Conservation (phyloP, 2,797 vertebrate genomes). For the Peromyscus nudipes region DNA sequence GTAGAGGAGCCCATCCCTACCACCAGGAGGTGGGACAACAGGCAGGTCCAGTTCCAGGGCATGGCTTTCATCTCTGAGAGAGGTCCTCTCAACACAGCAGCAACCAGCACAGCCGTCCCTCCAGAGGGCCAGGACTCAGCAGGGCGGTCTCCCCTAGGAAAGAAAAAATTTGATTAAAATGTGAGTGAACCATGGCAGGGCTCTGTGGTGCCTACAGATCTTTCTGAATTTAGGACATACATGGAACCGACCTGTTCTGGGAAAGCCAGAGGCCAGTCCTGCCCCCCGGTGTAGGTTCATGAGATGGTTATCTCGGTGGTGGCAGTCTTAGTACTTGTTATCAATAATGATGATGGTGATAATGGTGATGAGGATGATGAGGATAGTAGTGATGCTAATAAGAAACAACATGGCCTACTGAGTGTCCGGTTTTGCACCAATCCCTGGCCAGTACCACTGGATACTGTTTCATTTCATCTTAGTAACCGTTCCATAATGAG, state of each 20-base stretch:
- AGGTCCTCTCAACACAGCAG: background rate
- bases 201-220: background rate
- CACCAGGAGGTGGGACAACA: slow-evolving; percentile 92
- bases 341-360: background rate
- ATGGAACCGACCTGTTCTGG: accelerated
- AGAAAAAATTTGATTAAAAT: slow-evolving; percentile 76
- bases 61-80: slow-evolving; percentile 89
- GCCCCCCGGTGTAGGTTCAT: accelerated
- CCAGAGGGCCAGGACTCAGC: slow-evolving; percentile 88
- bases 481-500: background rate
- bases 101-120: slow-evolving; percentile 85
- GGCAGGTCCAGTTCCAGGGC: slow-evolving; percentile 93
- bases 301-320: background rate
- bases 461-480: background rate
- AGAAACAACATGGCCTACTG: background rate
- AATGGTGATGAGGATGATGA: background rate
- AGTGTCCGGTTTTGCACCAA: background rate
- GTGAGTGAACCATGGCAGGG: no score
- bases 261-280: no score
- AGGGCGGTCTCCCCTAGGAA: slow-evolving; percentile 89
- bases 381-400: background rate
- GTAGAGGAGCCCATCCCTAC: slow-evolving; percentile 89
- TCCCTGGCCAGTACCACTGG: background rate
- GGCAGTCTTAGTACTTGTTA: background rate
- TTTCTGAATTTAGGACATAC: background rate